Conservation (phyloP, 2,888 invertebrate genomes). For the Resseliella maxima region DNA sequence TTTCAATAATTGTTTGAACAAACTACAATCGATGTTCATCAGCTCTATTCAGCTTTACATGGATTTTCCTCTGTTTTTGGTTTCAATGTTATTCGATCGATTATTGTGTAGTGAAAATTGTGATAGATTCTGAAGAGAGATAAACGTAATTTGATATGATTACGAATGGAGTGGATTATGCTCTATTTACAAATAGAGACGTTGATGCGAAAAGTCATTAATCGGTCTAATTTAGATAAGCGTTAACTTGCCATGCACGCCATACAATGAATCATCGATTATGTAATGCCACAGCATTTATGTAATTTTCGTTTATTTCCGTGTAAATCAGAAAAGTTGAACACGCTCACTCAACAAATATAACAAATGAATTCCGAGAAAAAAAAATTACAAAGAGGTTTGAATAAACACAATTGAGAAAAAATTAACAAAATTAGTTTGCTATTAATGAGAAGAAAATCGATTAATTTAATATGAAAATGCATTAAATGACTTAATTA, state of each 20-base stretch:
- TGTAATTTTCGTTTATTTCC: background rate
- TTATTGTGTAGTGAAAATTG: too few species aligned
- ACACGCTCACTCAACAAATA: too few species aligned
- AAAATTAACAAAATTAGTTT: background rate
- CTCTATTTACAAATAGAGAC: too few species aligned
- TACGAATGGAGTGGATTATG: too few species aligned
- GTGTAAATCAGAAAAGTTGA: background rate
- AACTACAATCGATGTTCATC: too few species aligned
- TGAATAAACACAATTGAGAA: background rate
- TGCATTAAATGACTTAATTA: constrained; percentile 43
- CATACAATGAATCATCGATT: background rate
- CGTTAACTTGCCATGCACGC: background rate
- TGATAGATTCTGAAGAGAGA: too few species aligned
- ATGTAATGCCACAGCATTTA: background rate
- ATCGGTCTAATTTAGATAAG: constrained; percentile 22
- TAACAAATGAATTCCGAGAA: background rate
- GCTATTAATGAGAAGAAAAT: background rate
- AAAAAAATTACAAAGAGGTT: background rate
- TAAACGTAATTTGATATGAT: too few species aligned
- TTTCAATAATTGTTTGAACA: too few species aligned
- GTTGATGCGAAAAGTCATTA: constrained; percentile 4
- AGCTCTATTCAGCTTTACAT: too few species aligned
- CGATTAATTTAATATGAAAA: background rate
- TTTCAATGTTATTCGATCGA: too few species aligned
- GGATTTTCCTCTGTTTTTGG: too few species aligned